Base-by-base conservation (phyloP, 2,888 invertebrate genomes). In the Spodoptera picta region DNA sequence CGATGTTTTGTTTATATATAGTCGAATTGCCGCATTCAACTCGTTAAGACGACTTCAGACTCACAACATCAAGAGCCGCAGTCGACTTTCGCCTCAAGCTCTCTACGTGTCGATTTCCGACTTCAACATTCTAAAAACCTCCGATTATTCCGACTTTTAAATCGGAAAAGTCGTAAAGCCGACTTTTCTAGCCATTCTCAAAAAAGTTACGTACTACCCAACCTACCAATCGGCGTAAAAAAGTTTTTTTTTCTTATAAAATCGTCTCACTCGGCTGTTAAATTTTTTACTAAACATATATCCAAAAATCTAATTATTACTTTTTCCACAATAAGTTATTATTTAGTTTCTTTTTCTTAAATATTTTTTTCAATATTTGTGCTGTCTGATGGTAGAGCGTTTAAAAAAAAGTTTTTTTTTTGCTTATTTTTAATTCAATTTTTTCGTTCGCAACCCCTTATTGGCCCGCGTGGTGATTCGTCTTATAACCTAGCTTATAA, bases 381-480 rank as follows among this genome's bases (percentile, higher is more conserved):
- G 91, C 91, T 87, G 79, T 80, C 86, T 67, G 91, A 87, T 90
- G 87, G 85, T 87, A 87, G 86, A 90, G 84, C 89, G 75, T 83
- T 36, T 2, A 78, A 82, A 79, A 81, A 78, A 70, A 73, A 58
- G 64, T 65, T 66, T 54, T 60, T 77, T 76, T 75, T 70, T 77
- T 71, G 62, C 78, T 76, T 67, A 23, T 65, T 73, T 45, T 44
- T 49, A 10, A 36, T 12, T 51, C 6, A 46, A 75, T 76, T 66
- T 74, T 81, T 80, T 72, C 6, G 11, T 60, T 86, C 87, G 88
- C 91, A 88, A 91, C 91, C 91, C 63, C 81, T 65, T 69, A 86
- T 92, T 92, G 92, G 93, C 93, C 93, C 93, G 93, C 93, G 93
- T 93, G 91, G 77, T 88, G 89, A 91, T 90, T 90, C 79, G 65